phyloP scores from a whole-genome alignment of 2,888 invertebrate genomes.

The Dynastes grantii region DNA sequence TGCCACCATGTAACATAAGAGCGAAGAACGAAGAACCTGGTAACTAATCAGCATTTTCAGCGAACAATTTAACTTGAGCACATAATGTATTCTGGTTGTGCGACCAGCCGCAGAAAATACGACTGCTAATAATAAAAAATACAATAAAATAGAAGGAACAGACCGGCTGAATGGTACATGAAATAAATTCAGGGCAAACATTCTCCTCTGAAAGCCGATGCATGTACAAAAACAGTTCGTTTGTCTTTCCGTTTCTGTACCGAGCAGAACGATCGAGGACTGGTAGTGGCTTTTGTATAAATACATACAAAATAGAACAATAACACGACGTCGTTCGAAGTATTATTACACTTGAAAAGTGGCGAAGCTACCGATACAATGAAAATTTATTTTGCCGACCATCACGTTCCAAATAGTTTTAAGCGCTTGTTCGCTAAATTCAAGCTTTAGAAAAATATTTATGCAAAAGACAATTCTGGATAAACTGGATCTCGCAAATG shows the following conservation, averaged over 20 bases:
- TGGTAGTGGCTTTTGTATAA: conserved; percentile 61
- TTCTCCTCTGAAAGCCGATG: conserved; percentile 55
- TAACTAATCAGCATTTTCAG: conserved; percentile 55
- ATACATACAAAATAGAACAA: conserved; percentile 64
- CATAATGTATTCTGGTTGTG: conserved; percentile 59
- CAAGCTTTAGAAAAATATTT: not conserved
- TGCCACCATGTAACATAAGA: conserved; percentile 5
- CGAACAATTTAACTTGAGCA: conserved; percentile 56
- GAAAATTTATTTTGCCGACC: conserved; percentile 18
- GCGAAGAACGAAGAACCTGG: conserved; percentile 22
- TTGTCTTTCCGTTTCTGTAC: conserved; percentile 59
- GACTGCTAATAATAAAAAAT: conserved; percentile 59
- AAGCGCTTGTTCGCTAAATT: not conserved
- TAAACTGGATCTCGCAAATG: no score
- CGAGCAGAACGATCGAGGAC: conserved; percentile 51
- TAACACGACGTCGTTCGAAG: conserved; percentile 49
- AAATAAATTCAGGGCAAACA: conserved; percentile 60
- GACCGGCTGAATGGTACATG: conserved; percentile 44
- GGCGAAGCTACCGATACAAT: conserved; percentile 30
- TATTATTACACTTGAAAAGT: conserved; percentile 46
- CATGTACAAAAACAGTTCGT: conserved; percentile 63
- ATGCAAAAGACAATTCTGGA: no score
- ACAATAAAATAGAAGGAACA: conserved; percentile 58
- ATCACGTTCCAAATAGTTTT: conserved; percentile 17
- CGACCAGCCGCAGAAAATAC: conserved; percentile 59